Percentiles rank a stretch among this genome's conserved stretches.
Evolutionary conservation across 2,797 vertebrate genomes (phyloP).

Genomic region (Denticeps clupeoides): DNA sequence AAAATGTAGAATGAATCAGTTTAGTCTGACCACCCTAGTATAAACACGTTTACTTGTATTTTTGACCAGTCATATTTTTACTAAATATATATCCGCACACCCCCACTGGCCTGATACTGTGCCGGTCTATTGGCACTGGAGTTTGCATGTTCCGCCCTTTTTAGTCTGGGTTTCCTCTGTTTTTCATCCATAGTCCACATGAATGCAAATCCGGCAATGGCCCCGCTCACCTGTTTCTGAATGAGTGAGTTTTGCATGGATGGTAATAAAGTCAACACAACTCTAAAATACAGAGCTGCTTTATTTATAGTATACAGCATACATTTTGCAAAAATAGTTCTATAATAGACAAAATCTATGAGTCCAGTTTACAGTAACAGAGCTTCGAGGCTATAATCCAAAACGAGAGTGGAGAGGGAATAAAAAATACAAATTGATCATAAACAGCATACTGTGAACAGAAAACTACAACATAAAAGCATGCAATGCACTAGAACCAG

Average conservation of each 20-base stretch:
- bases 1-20: too few relatives aligned
- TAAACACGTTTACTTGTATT: too few relatives aligned
- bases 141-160: too few relatives aligned
- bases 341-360: slow-evolving; percentile 54
- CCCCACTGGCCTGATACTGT: too few relatives aligned
- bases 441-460: slow-evolving; percentile 3
- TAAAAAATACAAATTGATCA: slow-evolving; percentile 9
- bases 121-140: too few relatives aligned
- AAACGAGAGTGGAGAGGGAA: slow-evolving; percentile 1
- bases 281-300: slow-evolving; percentile 58
- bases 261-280: slow-evolving; percentile 15
- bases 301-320: slow-evolving; percentile 52
- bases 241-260: not conserved
- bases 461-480: slow-evolving; percentile 15
- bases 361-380: slow-evolving; percentile 42
- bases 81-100: too few relatives aligned
- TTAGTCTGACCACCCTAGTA: too few relatives aligned
- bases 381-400: slow-evolving; percentile 27
- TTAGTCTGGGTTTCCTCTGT: too few relatives aligned
- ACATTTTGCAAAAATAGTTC: slow-evolving; percentile 57
- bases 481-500: slow-evolving; percentile 22
- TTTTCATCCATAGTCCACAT: too few relatives aligned
- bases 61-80: too few relatives aligned
- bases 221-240: too few relatives aligned
- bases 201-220: too few relatives aligned